phyloP scores from a whole-genome alignment of 2,888 invertebrate genomes.

The Cheilosia vulpina region DNA sequence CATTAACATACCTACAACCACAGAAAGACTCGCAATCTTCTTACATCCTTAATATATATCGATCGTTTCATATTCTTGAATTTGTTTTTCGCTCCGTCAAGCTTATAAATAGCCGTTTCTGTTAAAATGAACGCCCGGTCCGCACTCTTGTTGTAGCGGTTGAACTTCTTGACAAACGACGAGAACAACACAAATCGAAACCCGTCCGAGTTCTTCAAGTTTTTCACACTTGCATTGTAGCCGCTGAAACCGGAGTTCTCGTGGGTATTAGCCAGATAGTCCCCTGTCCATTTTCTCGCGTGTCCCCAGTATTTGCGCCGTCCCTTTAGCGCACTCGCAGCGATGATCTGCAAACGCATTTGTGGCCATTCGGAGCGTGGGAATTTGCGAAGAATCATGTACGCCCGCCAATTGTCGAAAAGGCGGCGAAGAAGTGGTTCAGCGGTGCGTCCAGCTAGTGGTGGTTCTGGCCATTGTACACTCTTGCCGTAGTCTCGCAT shows the following conservation, averaged over 20 bases:
- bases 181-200: slow-evolving; percentile 85
- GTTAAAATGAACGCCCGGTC: slow-evolving; percentile 95
- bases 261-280: slow-evolving; percentile 88
- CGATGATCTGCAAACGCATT: slow-evolving; percentile 91
- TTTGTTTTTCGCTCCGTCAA: slow-evolving; percentile 89
- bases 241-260: slow-evolving; percentile 88
- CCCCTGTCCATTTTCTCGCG: slow-evolving; percentile 91
- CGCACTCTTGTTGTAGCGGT: slow-evolving; percentile 89
- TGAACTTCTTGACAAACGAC: slow-evolving; percentile 82
- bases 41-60: slow-evolving; percentile 90
- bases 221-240: slow-evolving; percentile 88
- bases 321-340: slow-evolving; percentile 89
- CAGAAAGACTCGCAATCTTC: slow-evolving; percentile 27
- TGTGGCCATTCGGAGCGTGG: slow-evolving; percentile 95
- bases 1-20: slow-evolving; percentile 3
- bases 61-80: slow-evolving; percentile 95
- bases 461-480: slow-evolving; percentile 92
- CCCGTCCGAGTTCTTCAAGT: slow-evolving; percentile 87
- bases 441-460: slow-evolving; percentile 87
- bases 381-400: slow-evolving; percentile 91
- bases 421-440: slow-evolving; percentile 86
- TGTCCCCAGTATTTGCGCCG: slow-evolving; percentile 88
- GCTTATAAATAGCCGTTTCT: slow-evolving; percentile 92
- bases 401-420: slow-evolving; percentile 94
- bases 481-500: slow-evolving; percentile 91